phyloP scores from a whole-genome alignment of 2,888 invertebrate genomes.

The Agrotis exclamationis region DNA sequence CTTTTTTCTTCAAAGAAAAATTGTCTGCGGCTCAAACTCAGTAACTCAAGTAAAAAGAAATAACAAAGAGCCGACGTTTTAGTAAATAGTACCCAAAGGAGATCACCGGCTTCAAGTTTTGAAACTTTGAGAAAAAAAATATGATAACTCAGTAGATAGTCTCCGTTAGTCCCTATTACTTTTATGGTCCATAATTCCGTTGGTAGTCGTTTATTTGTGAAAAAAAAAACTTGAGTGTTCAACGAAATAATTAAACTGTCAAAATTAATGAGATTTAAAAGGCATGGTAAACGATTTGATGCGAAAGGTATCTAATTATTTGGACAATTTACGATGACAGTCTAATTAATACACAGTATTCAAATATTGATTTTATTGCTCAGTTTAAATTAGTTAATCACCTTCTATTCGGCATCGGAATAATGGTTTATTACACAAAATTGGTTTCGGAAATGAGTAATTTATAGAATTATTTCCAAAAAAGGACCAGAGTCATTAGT shows the following conservation, averaged over 20 bases:
- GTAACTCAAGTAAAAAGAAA: constrained; percentile 44
- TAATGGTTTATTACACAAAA: constrained; percentile 64
- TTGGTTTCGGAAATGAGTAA: constrained; percentile 64
- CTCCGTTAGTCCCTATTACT: constrained; percentile 51
- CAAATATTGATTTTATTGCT: constrained; percentile 72
- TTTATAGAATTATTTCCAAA: constrained; percentile 57
- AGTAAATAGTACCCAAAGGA: constrained; percentile 52
- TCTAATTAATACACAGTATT: constrained; percentile 68
- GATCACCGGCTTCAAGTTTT: constrained; percentile 40
- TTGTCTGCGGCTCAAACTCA: constrained; percentile 27
- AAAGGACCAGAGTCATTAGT: constrained; percentile 57
- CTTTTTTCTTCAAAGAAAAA: constrained; percentile 14
- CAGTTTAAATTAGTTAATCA: constrained; percentile 69
- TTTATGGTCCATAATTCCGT: constrained; percentile 58
- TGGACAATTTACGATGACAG: constrained; percentile 69
- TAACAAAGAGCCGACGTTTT: constrained; percentile 44
- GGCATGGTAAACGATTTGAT: constrained; percentile 64
- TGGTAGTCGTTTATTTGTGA: constrained; percentile 52
- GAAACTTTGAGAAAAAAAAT: constrained; percentile 43
- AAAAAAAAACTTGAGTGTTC: constrained; percentile 60
- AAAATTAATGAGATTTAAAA: constrained; percentile 67
- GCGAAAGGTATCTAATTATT: constrained; percentile 69
- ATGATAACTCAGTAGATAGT: constrained; percentile 41
- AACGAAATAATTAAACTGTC: constrained; percentile 69
- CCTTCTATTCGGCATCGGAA: constrained; percentile 54